These are phyloP conservation scores for Otus sunia DNA, from an alignment of 2,113 vertebrate genomes.

Conservation along the genomic window DNA sequence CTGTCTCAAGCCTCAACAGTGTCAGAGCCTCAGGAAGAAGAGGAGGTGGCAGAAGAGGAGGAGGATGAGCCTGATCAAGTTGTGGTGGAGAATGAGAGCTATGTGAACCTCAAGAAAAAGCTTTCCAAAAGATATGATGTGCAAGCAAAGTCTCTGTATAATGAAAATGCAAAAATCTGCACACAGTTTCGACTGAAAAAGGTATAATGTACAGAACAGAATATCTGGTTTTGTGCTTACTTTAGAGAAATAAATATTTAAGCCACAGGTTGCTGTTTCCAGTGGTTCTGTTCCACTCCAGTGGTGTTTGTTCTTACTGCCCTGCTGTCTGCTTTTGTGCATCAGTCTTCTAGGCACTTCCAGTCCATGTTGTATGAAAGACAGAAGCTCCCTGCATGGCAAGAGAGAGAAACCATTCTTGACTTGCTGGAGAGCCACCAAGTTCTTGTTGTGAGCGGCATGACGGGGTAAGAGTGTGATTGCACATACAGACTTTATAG, in stretches of 20 bases:
- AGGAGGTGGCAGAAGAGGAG: constrained; percentile 43
- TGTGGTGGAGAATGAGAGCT: constrained; percentile 86
- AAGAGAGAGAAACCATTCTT: constrained; percentile 86
- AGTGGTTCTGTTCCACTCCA: background rate
- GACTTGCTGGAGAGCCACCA: constrained; percentile 79
- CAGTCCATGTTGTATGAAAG: constrained; percentile 88
- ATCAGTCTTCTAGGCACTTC: constrained; percentile 86
- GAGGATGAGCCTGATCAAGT: constrained; percentile 73
- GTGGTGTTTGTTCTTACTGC: background rate
- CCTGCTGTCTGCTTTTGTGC: background rate
- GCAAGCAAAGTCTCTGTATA: constrained; percentile 73
- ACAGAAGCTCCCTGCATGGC: constrained; percentile 90
- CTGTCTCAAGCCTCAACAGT: constrained; percentile 60
- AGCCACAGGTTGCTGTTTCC: background rate
- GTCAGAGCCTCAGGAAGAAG: constrained; percentile 62
- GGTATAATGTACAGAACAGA: constrained; percentile 67
- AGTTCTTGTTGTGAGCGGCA: constrained; percentile 94
- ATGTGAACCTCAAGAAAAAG: constrained; percentile 87
- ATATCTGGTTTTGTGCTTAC: background rate
- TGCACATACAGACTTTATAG: background rate
- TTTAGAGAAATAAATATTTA: background rate
- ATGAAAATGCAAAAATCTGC: constrained; percentile 88
- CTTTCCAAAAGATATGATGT: constrained; percentile 77
- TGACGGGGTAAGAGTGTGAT: constrained; percentile 88
- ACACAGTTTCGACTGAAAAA: constrained; percentile 82